Conservation (phyloP, 2,888 invertebrate species). For the Temnothorax ravouxi region DNA sequence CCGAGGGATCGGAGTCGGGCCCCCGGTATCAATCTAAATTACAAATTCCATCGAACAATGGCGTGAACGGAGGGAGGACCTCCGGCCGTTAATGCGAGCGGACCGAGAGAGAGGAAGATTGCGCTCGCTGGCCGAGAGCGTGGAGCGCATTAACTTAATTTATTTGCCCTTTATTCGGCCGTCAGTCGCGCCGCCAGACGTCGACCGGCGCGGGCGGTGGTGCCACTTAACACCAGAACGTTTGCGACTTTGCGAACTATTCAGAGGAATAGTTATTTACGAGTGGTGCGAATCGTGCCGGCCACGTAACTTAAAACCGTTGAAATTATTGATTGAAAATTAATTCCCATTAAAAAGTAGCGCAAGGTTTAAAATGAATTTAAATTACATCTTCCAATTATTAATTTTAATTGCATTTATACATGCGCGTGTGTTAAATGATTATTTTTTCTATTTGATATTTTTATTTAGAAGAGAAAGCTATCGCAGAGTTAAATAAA, state of each 20-base stretch:
- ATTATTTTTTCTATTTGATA: background rate
- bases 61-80: slow-evolving; percentile 64
- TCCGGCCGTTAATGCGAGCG: slow-evolving; percentile 68
- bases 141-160: slow-evolving; percentile 85
- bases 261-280: slow-evolving; percentile 16
- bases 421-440: background rate
- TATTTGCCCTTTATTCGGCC: slow-evolving; percentile 86
- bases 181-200: slow-evolving; percentile 82
- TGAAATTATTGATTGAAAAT: slow-evolving; percentile 32
- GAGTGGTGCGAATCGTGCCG: background rate
- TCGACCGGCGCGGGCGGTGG: slow-evolving; percentile 74
- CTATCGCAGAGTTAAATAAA: background rate
- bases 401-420: background rate
- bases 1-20: slow-evolving; percentile 65
- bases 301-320: background rate
- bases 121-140: slow-evolving; percentile 70
- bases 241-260: background rate
- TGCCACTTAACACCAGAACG: slow-evolving; percentile 41
- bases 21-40: slow-evolving; percentile 85
- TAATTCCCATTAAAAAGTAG: background rate
- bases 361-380: background rate
- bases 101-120: slow-evolving; percentile 67
- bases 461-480: background rate
- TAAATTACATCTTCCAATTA: background rate
- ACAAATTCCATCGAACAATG: slow-evolving; percentile 85